A percentile compares a stretch with the other conserved stretches of the same genome.
phyloP scores from a whole-genome alignment of 2,113 vertebrate genomes.

The Eclectus roratus region DNA sequence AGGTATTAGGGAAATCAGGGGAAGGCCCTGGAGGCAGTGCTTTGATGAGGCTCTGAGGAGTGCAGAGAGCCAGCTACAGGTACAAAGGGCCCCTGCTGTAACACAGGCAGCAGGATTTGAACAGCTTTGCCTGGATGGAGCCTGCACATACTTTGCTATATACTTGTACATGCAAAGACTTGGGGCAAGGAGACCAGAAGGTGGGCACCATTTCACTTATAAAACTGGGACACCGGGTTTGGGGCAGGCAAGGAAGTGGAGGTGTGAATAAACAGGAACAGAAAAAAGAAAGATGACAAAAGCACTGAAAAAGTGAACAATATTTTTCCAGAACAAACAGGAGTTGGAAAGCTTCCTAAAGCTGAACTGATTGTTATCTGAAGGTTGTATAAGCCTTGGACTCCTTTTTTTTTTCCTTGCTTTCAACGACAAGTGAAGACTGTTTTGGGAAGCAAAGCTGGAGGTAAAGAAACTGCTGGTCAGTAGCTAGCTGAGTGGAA shows the following conservation, averaged over 20 bases:
- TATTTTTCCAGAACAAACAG: background rate
- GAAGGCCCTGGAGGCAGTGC: constrained; percentile 3
- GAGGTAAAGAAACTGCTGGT: background rate
- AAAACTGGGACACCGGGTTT: background rate
- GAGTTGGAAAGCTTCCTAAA: background rate
- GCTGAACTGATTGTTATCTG: background rate
- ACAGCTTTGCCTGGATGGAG: background rate
- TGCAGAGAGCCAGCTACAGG: background rate
- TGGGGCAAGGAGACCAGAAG: background rate
- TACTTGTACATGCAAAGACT: background rate
- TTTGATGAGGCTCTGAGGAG: constrained; percentile 54
- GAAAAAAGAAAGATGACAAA: background rate
- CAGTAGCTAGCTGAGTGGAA: background rate
- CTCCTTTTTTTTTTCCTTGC: background rate
- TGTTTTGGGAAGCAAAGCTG: background rate
- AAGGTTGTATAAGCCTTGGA: background rate
- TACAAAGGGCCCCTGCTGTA: constrained; percentile 9
- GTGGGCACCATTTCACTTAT: background rate
- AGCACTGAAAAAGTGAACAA: background rate
- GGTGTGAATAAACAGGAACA: background rate
- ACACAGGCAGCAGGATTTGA: background rate
- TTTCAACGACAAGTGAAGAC: background rate
- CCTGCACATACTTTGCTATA: background rate
- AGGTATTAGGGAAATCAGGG: constrained; percentile 53
- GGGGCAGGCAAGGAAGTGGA: background rate